Percentiles rank a stretch among this genome's conserved stretches.
Conservation (phyloP, 2,888 invertebrate genomes). For the Tenthredo amoena region DNA sequence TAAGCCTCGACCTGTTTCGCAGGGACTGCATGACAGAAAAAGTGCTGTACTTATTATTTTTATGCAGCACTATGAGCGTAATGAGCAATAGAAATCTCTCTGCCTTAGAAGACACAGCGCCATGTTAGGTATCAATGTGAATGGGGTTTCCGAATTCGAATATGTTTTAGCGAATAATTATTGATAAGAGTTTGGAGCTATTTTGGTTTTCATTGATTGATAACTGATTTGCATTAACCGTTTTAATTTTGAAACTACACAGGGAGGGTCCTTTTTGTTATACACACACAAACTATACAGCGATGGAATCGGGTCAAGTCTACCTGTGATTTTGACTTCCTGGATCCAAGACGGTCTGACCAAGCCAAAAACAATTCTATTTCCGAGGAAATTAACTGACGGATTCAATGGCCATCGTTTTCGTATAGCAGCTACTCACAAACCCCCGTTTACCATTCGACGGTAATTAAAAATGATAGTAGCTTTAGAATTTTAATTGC, state of each 20-base stretch:
- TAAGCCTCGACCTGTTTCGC: neutral
- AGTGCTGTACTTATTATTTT: neutral
- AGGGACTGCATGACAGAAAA: neutral
- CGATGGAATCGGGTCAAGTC: slow-evolving; percentile 87
- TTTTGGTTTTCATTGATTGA: neutral
- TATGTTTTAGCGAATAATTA: neutral
- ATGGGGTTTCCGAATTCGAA: neutral
- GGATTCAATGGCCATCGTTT: slow-evolving; percentile 90
- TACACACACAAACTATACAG: slow-evolving; percentile 87
- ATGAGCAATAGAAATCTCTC: neutral
- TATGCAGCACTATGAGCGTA: no score
- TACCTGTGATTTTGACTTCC: slow-evolving; percentile 84
- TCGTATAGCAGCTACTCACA: slow-evolving; percentile 84
- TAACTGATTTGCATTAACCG: neutral
- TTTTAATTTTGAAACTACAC: slow-evolving; percentile 57
- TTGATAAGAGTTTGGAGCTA: neutral
- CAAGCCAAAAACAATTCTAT: slow-evolving; percentile 82
- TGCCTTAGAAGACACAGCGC: neutral
- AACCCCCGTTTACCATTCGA: slow-evolving; percentile 87
- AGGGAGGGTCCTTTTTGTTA: slow-evolving; percentile 86
- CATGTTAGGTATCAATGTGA: neutral
- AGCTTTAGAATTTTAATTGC: slow-evolving; percentile 51
- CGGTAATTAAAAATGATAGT: slow-evolving; percentile 77
- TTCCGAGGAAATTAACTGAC: slow-evolving; percentile 84
- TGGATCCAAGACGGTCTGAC: slow-evolving; percentile 85